Conservation (phyloP, 1,140 invertebrate species). For the Ceratina calcarata region DNA sequence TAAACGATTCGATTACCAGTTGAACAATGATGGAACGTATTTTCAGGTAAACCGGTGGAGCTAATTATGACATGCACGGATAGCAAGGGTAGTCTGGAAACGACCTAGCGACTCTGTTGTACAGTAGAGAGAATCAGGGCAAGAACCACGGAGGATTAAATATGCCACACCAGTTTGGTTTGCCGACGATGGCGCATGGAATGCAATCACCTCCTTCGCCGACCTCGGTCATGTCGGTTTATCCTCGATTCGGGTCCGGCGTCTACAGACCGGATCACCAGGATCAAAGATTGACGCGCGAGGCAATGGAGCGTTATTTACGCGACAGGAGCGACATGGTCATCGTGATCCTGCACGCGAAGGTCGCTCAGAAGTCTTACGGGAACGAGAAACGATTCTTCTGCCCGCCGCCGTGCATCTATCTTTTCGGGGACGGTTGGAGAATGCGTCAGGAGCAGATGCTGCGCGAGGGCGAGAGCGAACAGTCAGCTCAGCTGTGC, state of each 20-base stretch:
- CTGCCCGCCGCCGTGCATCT: slow-evolving; percentile 99
- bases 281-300: slow-evolving; percentile 92
- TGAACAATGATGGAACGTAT: neutral
- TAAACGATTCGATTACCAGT: neutral
- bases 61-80: slow-evolving; percentile 38
- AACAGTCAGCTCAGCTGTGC: slow-evolving; percentile 95
- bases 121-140: slow-evolving; percentile 4
- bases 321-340: slow-evolving; percentile 97
- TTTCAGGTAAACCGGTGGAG: slow-evolving; percentile 46
- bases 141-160: slow-evolving; percentile 69
- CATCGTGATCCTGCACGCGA: slow-evolving; percentile 98
- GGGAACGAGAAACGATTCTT: slow-evolving; percentile 99
- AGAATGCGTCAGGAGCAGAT: slow-evolving; percentile 94
- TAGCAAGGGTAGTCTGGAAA: slow-evolving; percentile 43
- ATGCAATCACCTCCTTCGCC: slow-evolving; percentile 90
- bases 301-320: slow-evolving; percentile 97
- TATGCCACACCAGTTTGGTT: slow-evolving; percentile 89
- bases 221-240: slow-evolving; percentile 83
- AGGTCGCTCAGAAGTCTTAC: slow-evolving; percentile 99
- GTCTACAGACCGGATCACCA: slow-evolving; percentile 85
- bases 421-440: slow-evolving; percentile 99
- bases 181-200: slow-evolving; percentile 84
- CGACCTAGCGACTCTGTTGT: slow-evolving; percentile 34
- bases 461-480: slow-evolving; percentile 92
- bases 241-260: slow-evolving; percentile 82